Conservation (phyloP, 2,113 vertebrate genomes). For the Otis tarda region DNA sequence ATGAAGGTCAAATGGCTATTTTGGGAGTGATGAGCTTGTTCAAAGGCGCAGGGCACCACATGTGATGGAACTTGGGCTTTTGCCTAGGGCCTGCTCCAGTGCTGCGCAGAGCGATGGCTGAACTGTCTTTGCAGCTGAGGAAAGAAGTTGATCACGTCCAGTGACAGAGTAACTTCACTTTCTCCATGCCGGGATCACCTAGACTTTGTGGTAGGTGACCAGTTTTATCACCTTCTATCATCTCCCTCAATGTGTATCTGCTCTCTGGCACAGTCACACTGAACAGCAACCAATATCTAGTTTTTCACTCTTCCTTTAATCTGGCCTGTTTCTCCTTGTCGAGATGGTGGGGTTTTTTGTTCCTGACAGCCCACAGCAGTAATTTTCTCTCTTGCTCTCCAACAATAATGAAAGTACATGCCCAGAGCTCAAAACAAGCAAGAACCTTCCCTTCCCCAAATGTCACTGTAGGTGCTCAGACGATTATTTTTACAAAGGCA, state of each 20-base stretch:
- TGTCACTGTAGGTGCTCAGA: background rate
- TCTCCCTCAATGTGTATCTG: background rate
- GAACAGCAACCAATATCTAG: background rate
- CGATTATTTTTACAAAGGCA: background rate
- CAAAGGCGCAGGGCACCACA: background rate
- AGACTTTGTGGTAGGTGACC: background rate
- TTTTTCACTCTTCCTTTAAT: background rate
- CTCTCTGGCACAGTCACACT: background rate
- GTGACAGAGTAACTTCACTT: background rate
- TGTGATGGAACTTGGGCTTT: background rate
- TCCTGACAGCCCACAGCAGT: background rate
- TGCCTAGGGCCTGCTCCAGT: background rate
- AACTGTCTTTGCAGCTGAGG: background rate
- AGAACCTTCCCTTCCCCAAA: background rate
- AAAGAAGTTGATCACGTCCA: background rate
- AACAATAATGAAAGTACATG: background rate
- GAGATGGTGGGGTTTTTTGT: background rate
- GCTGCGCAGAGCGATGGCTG: rapidly evolving
- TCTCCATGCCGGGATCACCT: background rate
- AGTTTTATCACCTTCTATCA: background rate
- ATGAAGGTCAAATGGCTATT: slow-evolving; percentile 32
- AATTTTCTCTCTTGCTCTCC: background rate
- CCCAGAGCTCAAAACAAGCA: background rate
- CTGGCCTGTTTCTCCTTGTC: background rate
- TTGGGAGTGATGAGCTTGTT: background rate